phyloP scores from a whole-genome alignment of 1,140 invertebrate species.

The Ceratosolen solmsi region DNA sequence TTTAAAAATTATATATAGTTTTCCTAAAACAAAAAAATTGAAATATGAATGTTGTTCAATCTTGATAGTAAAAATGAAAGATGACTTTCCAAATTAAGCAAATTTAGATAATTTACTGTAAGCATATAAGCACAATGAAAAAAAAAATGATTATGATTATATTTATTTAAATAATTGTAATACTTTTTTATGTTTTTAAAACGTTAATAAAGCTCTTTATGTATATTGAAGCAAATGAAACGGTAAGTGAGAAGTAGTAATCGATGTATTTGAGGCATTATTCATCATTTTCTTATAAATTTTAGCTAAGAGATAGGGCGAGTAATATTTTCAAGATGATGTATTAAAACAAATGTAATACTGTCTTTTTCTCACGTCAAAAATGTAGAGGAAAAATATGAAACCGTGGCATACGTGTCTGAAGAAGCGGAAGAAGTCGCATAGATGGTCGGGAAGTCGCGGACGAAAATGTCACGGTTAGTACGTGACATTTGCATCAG shows the following conservation, averaged over 20 bases:
- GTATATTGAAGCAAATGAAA: too few species aligned
- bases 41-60: too few species aligned
- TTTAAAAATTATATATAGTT: too few species aligned
- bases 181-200: too few species aligned
- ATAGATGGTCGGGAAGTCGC: background rate
- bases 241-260: background rate
- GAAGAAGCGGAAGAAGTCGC: background rate
- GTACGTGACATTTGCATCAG: slow-evolving; percentile 40
- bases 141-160: too few species aligned
- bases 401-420: background rate
- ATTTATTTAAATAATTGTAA: too few species aligned
- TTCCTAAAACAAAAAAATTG: too few species aligned
- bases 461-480: slow-evolving; percentile 4
- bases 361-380: background rate
- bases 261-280: background rate
- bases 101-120: too few species aligned
- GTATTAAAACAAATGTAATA: slow-evolving; percentile 30
- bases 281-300: slow-evolving; percentile 9
- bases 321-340: background rate
- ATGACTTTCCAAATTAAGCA: too few species aligned
- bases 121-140: too few species aligned
- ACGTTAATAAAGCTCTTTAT: too few species aligned
- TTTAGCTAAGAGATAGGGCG: background rate
- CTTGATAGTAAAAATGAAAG: too few species aligned
- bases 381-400: slow-evolving; percentile 18